A percentile compares a stretch with the other conserved stretches of the same genome.
These are phyloP conservation scores for Hydroisotoma schaefferi DNA, from an alignment of 2,888 invertebrate species.

Conservation along the genomic window DNA sequence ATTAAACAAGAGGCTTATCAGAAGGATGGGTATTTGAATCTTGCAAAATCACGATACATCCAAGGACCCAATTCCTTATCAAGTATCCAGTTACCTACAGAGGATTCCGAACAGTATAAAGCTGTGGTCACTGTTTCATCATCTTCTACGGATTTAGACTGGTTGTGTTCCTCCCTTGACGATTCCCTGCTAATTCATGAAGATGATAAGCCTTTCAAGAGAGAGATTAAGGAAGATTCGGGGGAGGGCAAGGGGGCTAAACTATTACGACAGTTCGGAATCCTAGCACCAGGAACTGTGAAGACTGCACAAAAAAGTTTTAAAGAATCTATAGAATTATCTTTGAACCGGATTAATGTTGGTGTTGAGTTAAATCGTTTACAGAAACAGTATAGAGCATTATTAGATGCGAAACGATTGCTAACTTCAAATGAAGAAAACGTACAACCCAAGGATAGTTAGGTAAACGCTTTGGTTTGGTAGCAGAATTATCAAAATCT, in stretches of 20 bases:
- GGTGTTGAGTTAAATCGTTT: not conserved
- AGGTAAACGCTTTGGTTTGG: too few relatives aligned
- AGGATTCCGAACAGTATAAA: slow-evolving; percentile 54
- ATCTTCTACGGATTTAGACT: too few relatives aligned
- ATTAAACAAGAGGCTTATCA: slow-evolving; percentile 66
- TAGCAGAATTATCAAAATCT: too few relatives aligned
- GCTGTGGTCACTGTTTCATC: slow-evolving; percentile 50
- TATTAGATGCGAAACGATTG: too few relatives aligned
- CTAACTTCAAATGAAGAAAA: too few relatives aligned
- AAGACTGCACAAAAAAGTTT: slow-evolving; percentile 71
- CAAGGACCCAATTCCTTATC: slow-evolving; percentile 72
- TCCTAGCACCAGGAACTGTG: slow-evolving; percentile 75
- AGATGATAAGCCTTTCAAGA: not conserved
- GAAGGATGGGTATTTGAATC: slow-evolving; percentile 66
- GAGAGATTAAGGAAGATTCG: not conserved
- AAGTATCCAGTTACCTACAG: slow-evolving; percentile 66
- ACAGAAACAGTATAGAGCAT: not conserved
- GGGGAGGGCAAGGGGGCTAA: slow-evolving; percentile 52
- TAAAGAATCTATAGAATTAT: slow-evolving; percentile 64
- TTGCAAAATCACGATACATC: slow-evolving; percentile 75
- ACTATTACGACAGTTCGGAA: slow-evolving; percentile 82
- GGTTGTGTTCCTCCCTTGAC: too few relatives aligned
- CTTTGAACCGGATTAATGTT: slow-evolving; percentile 55
- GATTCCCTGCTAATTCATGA: not conserved
- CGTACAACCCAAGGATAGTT: too few relatives aligned